A percentile compares a stretch with the other conserved stretches of the same genome.
Evolutionary conservation across 2,797 vertebrate species (phyloP).

Genomic region (Heterohyrax brucei): DNA sequence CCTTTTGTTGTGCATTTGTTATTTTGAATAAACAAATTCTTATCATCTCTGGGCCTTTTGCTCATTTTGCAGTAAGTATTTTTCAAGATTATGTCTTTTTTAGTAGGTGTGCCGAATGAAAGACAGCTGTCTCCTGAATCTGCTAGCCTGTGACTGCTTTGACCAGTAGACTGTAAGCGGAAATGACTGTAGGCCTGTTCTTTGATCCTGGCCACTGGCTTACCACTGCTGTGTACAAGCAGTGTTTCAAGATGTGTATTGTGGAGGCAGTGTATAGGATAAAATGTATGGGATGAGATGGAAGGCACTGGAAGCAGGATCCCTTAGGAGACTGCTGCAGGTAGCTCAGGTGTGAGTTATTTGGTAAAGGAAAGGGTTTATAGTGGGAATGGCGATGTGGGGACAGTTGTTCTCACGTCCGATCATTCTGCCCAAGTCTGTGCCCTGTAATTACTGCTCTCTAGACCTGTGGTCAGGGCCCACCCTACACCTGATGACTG

Average conservation of each 20-base stretch:
- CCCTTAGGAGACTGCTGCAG: neutral
- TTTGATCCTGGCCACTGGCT: neutral
- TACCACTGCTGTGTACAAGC: neutral
- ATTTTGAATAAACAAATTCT: neutral
- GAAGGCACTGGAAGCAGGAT: neutral
- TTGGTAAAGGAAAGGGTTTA: constrained; percentile 34
- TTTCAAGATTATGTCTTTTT: constrained; percentile 5
- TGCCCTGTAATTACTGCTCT: neutral
- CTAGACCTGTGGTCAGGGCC: neutral
- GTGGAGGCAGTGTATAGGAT: neutral
- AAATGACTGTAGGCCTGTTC: neutral
- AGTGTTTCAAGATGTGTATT: neutral
- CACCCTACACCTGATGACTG: too few relatives aligned
- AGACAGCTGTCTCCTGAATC: neutral
- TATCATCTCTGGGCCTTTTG: neutral
- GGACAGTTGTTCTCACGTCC: constrained; percentile 26
- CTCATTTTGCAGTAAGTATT: neutral
- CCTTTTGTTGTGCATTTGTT: neutral
- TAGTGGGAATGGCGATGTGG: constrained; percentile 12
- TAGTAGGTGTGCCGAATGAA: neutral
- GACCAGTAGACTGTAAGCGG: neutral
- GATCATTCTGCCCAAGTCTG: neutral
- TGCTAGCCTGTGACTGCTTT: too few relatives aligned
- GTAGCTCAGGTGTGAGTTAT: neutral
- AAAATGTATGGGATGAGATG: neutral